Conservation (phyloP, 2,888 invertebrate species). For the Lepidochitona cinerea region DNA sequence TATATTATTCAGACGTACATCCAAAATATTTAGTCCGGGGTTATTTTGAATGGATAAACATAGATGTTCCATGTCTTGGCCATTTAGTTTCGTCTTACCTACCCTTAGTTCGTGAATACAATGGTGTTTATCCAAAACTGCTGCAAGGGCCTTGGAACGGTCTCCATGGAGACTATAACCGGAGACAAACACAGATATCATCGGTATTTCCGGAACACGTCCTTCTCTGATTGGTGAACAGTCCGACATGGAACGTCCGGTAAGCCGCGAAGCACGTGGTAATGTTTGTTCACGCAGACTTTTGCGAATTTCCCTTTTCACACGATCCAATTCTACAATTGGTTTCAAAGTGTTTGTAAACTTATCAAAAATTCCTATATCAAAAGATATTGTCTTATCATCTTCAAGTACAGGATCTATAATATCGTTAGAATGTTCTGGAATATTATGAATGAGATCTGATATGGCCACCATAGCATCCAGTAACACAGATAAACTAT, state of each 20-base stretch:
- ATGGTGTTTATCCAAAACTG: slow-evolving; percentile 46
- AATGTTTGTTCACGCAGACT: slow-evolving; percentile 39
- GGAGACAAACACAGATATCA: slow-evolving; percentile 62
- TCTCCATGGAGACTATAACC: slow-evolving; percentile 56
- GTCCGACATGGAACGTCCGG: slow-evolving; percentile 43
- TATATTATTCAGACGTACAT: slow-evolving; percentile 62
- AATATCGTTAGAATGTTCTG: slow-evolving; percentile 22
- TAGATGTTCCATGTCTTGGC: slow-evolving; percentile 49
- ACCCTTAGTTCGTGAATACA: slow-evolving; percentile 64
- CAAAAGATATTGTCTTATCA: slow-evolving; percentile 60
- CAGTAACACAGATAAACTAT: slow-evolving; percentile 51
- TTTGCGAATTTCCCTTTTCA: slow-evolving; percentile 40
- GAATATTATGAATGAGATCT: slow-evolving; percentile 51
- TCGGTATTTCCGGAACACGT: slow-evolving; percentile 50
- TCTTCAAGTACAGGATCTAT: slow-evolving; percentile 49
- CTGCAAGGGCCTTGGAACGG: slow-evolving; percentile 48
- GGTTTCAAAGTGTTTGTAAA: slow-evolving; percentile 55
- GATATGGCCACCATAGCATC: slow-evolving; percentile 60
- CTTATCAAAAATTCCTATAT: slow-evolving; percentile 58
- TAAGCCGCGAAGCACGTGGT: slow-evolving; percentile 47
- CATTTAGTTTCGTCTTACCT: slow-evolving; percentile 60
- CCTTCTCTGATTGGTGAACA: slow-evolving; percentile 26
- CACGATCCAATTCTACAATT: slow-evolving; percentile 57
- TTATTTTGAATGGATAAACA: slow-evolving; percentile 48
- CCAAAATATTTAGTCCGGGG: slow-evolving; percentile 50